Percentiles rank a stretch among this genome's conserved stretches.
phyloP scores from a whole-genome alignment of 2,888 invertebrate species.

The Dolomedes plantarius region DNA sequence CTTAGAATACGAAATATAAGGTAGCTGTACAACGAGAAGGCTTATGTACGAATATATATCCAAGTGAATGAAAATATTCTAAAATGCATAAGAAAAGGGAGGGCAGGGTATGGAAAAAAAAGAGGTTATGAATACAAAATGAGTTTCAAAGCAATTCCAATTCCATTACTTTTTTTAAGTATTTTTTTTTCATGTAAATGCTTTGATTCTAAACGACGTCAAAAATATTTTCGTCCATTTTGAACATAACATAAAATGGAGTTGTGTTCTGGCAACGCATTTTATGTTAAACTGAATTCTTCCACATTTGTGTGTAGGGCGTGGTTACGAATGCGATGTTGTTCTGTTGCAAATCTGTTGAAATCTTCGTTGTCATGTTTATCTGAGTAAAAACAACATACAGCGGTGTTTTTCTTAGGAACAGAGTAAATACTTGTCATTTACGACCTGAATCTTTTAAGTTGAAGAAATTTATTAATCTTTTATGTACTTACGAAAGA shows the following conservation, averaged over 20 bases:
- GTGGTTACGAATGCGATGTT: neutral
- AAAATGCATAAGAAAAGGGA: constrained; percentile 26
- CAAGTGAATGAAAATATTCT: constrained; percentile 40
- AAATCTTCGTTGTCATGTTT: neutral
- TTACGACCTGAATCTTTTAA: neutral
- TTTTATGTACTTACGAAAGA: no score
- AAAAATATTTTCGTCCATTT: constrained; percentile 14
- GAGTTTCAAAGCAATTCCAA: constrained; percentile 60
- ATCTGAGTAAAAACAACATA: neutral
- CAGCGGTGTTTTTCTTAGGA: no score
- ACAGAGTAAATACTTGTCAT: neutral
- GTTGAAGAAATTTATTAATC: no score
- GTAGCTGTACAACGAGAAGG: neutral
- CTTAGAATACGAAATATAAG: constrained; percentile 6
- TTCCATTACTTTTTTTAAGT: constrained; percentile 50
- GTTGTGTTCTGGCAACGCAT: neutral
- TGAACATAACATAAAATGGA: neutral
- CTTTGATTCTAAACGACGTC: constrained; percentile 42
- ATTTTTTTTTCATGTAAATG: constrained; percentile 47
- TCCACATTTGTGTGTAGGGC: neutral
- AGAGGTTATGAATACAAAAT: constrained; percentile 68
- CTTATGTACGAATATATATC: constrained; percentile 14
- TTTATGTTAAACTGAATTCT: neutral
- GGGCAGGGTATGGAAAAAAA: constrained; percentile 25
- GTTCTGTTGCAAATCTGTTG: neutral